These are phyloP conservation scores for Leptoteleia sp. DNA, from an alignment of 1,140 invertebrate genomes.

Conservation along the genomic window DNA sequence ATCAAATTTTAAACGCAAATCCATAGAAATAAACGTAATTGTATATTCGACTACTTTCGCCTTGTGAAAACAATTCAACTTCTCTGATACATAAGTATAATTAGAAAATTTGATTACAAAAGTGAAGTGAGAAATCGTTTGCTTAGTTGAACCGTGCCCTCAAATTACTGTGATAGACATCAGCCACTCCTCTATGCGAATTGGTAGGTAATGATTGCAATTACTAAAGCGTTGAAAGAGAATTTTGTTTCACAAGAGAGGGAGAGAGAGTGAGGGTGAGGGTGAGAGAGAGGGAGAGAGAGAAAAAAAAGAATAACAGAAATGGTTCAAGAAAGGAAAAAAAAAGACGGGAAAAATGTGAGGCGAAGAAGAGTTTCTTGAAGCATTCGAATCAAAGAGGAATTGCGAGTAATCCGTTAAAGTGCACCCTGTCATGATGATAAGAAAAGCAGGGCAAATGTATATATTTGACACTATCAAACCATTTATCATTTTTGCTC, in stretches of 20 bases:
- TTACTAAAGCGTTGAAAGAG: slow-evolving; percentile 45
- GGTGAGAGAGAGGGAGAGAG: slow-evolving; percentile 16
- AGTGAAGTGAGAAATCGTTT: slow-evolving; percentile 26
- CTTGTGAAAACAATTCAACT: slow-evolving; percentile 12
- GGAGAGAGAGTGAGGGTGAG: no score
- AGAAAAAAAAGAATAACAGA: slow-evolving; percentile 24
- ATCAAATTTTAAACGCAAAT: no score
- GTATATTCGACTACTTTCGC: no score
- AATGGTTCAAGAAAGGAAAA: slow-evolving; percentile 34
- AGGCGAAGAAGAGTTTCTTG: slow-evolving; percentile 37
- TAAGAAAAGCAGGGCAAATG: slow-evolving; percentile 55
- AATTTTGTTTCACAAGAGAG: slow-evolving; percentile 31
- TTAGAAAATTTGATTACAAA: slow-evolving; percentile 30
- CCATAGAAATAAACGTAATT: no score
- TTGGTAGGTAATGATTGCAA: slow-evolving; percentile 49
- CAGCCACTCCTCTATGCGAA: slow-evolving; percentile 38
- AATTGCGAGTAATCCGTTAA: slow-evolving; percentile 71
- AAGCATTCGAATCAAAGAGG: slow-evolving; percentile 41
- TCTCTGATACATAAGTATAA: slow-evolving; percentile 1
- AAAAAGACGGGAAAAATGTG: slow-evolving; percentile 16
- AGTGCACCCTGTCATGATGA: slow-evolving; percentile 68
- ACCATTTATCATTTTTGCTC: slow-evolving; percentile 62
- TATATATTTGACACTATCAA: slow-evolving; percentile 52
- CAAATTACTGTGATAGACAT: slow-evolving; percentile 39
- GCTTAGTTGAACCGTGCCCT: slow-evolving; percentile 19